phyloP scores from a whole-genome alignment of 2,113 vertebrate genomes.

The Microcebus griseorufus region DNA sequence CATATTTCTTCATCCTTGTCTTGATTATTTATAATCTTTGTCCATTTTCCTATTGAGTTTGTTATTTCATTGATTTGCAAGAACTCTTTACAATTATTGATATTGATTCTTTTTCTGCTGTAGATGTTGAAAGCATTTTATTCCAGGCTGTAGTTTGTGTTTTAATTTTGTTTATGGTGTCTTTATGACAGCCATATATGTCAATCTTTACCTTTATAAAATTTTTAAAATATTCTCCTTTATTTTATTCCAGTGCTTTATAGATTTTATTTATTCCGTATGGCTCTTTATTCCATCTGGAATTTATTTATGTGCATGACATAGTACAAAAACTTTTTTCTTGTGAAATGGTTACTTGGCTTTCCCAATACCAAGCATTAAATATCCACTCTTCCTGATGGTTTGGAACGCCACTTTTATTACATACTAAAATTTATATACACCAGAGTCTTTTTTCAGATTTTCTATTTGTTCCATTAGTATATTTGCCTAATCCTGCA shows the following conservation, averaged over 20 bases:
- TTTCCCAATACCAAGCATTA: not conserved
- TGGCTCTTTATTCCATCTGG: not conserved
- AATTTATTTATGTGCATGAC: constrained; percentile 37
- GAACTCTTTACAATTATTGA: not conserved
- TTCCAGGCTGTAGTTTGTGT: not conserved
- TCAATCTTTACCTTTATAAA: not conserved
- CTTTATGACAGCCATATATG: not conserved
- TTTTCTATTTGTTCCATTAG: constrained; percentile 7
- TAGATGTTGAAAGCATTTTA: not conserved
- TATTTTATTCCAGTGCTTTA: constrained; percentile 10
- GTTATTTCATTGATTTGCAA: not conserved
- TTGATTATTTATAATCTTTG: constrained; percentile 23
- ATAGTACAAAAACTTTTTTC: not conserved
- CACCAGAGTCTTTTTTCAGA: not conserved
- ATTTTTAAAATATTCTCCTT: not conserved
- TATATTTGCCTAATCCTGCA: not conserved
- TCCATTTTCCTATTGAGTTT: not conserved
- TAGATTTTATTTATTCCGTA: not conserved
- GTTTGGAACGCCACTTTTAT: constrained; percentile 8
- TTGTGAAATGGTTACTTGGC: not conserved
- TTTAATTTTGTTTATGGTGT: not conserved
- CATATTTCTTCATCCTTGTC: not conserved
- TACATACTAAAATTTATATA: not conserved
- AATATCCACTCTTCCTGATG: not conserved
- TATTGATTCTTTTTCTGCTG: not conserved